Base-by-base conservation (phyloP, 2,888 invertebrate species). In the Agapetus fuscipes region DNA sequence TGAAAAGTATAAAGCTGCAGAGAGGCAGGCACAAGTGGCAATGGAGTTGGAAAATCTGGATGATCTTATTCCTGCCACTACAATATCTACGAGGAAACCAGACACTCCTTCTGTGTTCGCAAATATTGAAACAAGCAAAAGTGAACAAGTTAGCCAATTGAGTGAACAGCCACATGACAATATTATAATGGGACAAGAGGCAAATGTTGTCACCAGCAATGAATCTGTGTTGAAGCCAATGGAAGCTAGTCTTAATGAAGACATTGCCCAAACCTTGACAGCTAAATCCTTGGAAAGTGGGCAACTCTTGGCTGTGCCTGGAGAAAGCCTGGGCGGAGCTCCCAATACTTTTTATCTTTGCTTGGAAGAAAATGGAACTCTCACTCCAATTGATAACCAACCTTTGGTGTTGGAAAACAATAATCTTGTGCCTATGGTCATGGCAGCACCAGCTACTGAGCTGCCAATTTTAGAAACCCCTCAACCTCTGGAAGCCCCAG, bases 261-360 rank as follows among this genome's bases (percentile, higher is more conserved):
- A n/a, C n/a, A n/a, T n/a, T n/a, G n/a, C n/a, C n/a, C n/a, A n/a
- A n/a, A n/a, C n/a, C n/a, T n/a, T n/a, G n/a, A 3, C 52, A 2
- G 57, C 52, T 37, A 34, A 48, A 43, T 54, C 31, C 11, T 54
- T 74, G 20, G 62, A 69, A 2, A 77, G 79, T 53, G 74, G 78
- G 0, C 80, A 80, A 55, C 69, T 83, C 51, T 64, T 81, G 54
- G 83, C 83, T 10, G 68, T 85, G 30, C 82, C 83, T 14, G 82
- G 82, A 13, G 82, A 81, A 51, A 77, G 78, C 49, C 74, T 77
- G 42, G 81, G 81, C 35, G 83, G 83, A 3, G 78, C 81, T 16
- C 73, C 77, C 1, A 81, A 82, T 43, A 77, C 79, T 1, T 83
- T 83, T 55, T 80, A 82, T 56, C 66, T 85, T 20, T 80, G 85